Evolutionary conservation across 2,888 invertebrate species (phyloP).

Genomic region (Onthophagus sagittarius): DNA sequence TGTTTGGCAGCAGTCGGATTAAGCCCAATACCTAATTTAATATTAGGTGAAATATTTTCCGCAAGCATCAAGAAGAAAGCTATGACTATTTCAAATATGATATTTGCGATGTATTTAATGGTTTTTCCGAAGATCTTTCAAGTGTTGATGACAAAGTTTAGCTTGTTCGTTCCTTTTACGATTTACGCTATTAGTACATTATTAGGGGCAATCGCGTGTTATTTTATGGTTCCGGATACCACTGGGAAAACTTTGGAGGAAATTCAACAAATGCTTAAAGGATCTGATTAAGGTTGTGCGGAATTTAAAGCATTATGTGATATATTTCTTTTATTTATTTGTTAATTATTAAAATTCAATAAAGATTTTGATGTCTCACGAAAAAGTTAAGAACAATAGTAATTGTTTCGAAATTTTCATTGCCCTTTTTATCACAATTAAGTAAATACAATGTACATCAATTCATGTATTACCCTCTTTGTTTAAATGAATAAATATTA

Average conservation of each 20-base stretch:
- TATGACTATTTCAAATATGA: slow-evolving; percentile 31
- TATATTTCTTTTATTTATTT: too few relatives aligned
- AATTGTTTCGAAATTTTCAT: too few relatives aligned
- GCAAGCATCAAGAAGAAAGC: slow-evolving; percentile 38
- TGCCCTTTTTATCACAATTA: too few relatives aligned
- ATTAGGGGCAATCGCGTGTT: slow-evolving; percentile 32
- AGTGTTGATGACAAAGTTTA: slow-evolving; percentile 33
- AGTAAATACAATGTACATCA: too few relatives aligned
- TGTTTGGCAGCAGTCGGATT: slow-evolving; percentile 35
- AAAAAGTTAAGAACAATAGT: too few relatives aligned
- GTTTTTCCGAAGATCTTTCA: slow-evolving; percentile 39
- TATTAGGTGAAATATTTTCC: slow-evolving; percentile 39
- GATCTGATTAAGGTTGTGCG: neutral
- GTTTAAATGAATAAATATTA: too few relatives aligned
- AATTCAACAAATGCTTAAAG: slow-evolving; percentile 35
- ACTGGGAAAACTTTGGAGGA: slow-evolving; percentile 42
- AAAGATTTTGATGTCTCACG: too few relatives aligned
- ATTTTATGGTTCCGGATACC: slow-evolving; percentile 39
- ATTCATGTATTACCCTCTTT: too few relatives aligned
- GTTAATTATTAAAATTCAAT: too few relatives aligned
- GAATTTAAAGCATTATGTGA: too few relatives aligned
- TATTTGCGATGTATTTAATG: slow-evolving; percentile 32
- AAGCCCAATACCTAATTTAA: slow-evolving; percentile 34
- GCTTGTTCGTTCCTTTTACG: slow-evolving; percentile 37
- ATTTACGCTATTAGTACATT: slow-evolving; percentile 32